A percentile compares a stretch with the other conserved stretches of the same genome.
phyloP scores from a whole-genome alignment of 2,797 vertebrate genomes.

The Xenentodon cancila region DNA sequence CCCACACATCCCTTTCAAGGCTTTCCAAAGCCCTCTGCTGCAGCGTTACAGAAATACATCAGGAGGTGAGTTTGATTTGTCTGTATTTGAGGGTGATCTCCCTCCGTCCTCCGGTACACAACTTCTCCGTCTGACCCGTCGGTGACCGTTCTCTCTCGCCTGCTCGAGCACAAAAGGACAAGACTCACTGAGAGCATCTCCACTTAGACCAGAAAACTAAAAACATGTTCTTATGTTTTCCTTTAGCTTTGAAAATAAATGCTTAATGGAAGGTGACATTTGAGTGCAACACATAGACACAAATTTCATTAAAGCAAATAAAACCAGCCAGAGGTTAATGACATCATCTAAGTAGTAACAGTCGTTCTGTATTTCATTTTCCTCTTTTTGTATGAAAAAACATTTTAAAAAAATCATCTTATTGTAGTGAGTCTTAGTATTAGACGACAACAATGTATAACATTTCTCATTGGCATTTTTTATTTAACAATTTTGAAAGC shows the following conservation, averaged over 20 bases:
- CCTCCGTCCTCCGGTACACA: constrained; percentile 27
- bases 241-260: constrained; percentile 26
- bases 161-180: constrained; percentile 30
- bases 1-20: constrained; percentile 36
- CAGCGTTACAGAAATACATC: constrained; percentile 47
- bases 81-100: constrained; percentile 36
- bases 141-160: constrained; percentile 19
- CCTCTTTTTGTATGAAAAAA: too few species aligned
- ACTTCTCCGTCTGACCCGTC: constrained; percentile 38
- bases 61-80: constrained; percentile 60
- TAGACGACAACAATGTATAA: too few species aligned
- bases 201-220: constrained; percentile 25
- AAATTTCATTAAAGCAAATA: background rate
- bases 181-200: constrained; percentile 12
- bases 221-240: constrained; percentile 23
- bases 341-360: background rate
- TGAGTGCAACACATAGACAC: background rate
- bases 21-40: constrained; percentile 29
- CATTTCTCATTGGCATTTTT: too few species aligned
- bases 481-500: too few species aligned
- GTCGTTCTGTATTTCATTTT: too few species aligned
- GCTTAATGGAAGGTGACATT: constrained; percentile 29
- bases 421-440: too few species aligned
- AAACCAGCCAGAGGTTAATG: constrained; percentile 1
- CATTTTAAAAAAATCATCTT: too few species aligned